Conservation (phyloP, 2,113 vertebrate genomes). For the Neodontobutis hainanensis region DNA sequence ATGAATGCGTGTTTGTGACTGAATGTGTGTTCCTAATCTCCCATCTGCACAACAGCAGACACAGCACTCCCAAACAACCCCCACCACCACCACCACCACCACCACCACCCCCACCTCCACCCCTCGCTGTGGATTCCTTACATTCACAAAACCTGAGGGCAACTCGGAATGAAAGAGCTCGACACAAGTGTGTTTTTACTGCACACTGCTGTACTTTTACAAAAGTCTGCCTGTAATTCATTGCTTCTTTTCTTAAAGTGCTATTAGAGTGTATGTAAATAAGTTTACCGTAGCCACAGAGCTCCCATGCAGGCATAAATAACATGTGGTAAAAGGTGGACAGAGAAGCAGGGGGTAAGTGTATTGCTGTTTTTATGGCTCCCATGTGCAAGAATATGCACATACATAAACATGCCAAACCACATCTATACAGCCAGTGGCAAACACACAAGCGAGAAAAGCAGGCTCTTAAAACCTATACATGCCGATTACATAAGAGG, state of each 20-base stretch:
- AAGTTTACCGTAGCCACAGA: slow-evolving; percentile 54
- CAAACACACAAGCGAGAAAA: not conserved
- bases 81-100: too few species aligned
- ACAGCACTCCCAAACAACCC: slow-evolving; percentile 29
- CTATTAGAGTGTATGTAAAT: slow-evolving; percentile 57
- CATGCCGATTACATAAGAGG: slow-evolving; percentile 47
- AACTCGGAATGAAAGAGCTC: slow-evolving; percentile 39
- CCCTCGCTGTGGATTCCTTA: slow-evolving; percentile 70
- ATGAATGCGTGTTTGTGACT: slow-evolving; percentile 2
- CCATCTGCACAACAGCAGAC: slow-evolving; percentile 56
- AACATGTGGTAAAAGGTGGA: slow-evolving; percentile 53
- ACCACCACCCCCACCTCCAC: slow-evolving; percentile 36
- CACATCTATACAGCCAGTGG: slow-evolving; percentile 11
- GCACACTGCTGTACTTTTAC: slow-evolving; percentile 35
- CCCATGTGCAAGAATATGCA: slow-evolving; percentile 47
- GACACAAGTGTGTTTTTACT: slow-evolving; percentile 50
- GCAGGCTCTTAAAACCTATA: slow-evolving; percentile 4
- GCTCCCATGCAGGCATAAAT: slow-evolving; percentile 58
- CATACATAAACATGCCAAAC: slow-evolving; percentile 28
- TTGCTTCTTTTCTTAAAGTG: slow-evolving; percentile 58
- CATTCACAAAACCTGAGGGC: slow-evolving; percentile 69
- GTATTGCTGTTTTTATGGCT: slow-evolving; percentile 51
- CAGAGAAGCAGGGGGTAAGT: slow-evolving; percentile 12
- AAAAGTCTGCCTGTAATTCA: slow-evolving; percentile 42
- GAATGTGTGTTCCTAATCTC: slow-evolving; percentile 18